Percentiles rank a stretch among this genome's conserved stretches.
Conservation (phyloP, 2,113 vertebrate species). For the Pandion haliaetus region DNA sequence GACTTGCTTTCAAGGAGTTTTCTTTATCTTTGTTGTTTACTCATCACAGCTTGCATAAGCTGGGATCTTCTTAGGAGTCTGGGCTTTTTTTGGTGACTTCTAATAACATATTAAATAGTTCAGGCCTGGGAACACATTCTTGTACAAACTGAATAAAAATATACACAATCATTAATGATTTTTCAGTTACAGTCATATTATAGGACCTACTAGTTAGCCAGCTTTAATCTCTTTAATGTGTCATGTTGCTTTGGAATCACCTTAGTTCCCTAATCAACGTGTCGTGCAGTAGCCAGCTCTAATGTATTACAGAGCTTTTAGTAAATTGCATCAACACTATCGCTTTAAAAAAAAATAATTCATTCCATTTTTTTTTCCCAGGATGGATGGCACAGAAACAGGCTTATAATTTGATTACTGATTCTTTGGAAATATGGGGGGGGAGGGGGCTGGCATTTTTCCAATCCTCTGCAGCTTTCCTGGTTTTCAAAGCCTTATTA, state of each 20-base stretch:
- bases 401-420: not conserved
- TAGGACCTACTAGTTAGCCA: not conserved
- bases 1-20: not conserved
- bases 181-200: not conserved
- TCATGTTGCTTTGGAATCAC: not conserved
- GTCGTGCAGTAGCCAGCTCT: not conserved
- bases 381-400: not conserved
- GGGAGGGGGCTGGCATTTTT: not conserved
- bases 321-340: not conserved
- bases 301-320: not conserved
- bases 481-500: constrained; percentile 10
- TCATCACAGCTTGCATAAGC: not conserved
- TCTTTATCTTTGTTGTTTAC: not conserved
- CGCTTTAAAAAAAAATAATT: not conserved
- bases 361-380: not conserved
- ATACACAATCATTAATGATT: not conserved
- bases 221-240: not conserved
- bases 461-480: not conserved
- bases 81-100: not conserved
- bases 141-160: not conserved
- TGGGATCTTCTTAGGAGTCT: not conserved
- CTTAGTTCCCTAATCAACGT: not conserved
- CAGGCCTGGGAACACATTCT: not conserved
- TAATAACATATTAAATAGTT: not conserved
- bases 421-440: not conserved